Evolutionary conservation across 2,113 vertebrate genomes (phyloP).

Genomic region (Clinocottus analis): DNA sequence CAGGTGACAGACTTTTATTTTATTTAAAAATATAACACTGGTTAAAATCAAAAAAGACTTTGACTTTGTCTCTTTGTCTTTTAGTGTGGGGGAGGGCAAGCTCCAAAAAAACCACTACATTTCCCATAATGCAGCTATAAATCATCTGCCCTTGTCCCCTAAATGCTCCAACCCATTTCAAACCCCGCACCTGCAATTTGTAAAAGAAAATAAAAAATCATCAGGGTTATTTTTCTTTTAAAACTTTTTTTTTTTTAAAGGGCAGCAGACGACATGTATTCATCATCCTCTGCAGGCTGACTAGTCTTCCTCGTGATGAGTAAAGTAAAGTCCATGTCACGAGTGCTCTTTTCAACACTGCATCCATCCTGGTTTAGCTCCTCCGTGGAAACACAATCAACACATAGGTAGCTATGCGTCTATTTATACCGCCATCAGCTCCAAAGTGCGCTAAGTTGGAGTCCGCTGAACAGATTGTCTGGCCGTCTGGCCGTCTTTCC

Average conservation of each 20-base stretch:
- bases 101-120: background rate
- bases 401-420: background rate
- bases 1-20: background rate
- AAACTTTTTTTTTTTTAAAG: background rate
- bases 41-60: background rate
- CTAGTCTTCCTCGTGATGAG: background rate
- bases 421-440: background rate
- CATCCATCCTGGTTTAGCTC: slow-evolving; percentile 5
- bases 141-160: background rate
- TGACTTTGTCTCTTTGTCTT: background rate
- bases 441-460: background rate
- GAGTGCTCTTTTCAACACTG: background rate
- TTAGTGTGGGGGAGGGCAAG: background rate
- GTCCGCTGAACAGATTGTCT: too few species aligned
- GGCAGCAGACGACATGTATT: background rate
- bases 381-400: background rate
- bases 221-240: background rate
- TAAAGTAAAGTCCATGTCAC: background rate
- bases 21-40: background rate
- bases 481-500: background rate
- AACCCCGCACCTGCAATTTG: background rate
- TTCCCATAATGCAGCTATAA: slow-evolving; percentile 16
- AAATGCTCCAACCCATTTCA: background rate
- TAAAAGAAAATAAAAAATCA: background rate
- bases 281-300: background rate